Percentiles rank a stretch among this genome's conserved stretches.
phyloP scores from a whole-genome alignment of 2,888 invertebrate species.

The Limulus polyphemus region DNA sequence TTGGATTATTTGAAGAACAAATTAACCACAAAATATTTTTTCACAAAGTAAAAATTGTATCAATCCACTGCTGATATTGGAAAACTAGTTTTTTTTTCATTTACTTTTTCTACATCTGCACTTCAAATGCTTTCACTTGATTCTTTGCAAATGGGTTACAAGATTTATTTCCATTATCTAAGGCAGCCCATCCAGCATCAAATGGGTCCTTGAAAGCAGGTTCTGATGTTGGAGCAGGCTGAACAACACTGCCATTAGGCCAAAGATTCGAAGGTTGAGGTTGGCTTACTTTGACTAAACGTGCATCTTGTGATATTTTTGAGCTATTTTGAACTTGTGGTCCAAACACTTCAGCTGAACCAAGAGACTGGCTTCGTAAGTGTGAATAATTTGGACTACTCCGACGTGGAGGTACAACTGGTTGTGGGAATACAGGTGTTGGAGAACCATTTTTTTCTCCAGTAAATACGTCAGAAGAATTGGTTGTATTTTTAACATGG shows the following conservation, averaged over 20 bases:
- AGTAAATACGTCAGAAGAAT: no score
- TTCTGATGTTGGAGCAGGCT: not conserved
- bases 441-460: no score
- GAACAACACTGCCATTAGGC: slow-evolving; percentile 5
- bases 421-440: slow-evolving; percentile 1
- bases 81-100: no score
- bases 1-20: no score
- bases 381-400: slow-evolving; percentile 43
- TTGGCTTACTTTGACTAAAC: slow-evolving; percentile 6
- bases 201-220: slow-evolving; percentile 50
- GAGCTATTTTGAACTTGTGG: no score
- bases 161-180: slow-evolving; percentile 20
- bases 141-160: slow-evolving; percentile 49
- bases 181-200: slow-evolving; percentile 68
- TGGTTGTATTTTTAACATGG: no score
- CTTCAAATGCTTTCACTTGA: slow-evolving; percentile 47
- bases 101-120: slow-evolving; percentile 42
- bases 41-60: no score
- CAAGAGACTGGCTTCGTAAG: slow-evolving; percentile 45
- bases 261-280: not conserved
- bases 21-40: no score
- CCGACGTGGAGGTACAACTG: slow-evolving; percentile 35
- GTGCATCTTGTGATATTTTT: no score
- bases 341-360: slow-evolving; percentile 33
- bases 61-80: no score